Evolutionary conservation across 1,140 invertebrate species (phyloP).

Genomic region (Listronotus bonariensis): DNA sequence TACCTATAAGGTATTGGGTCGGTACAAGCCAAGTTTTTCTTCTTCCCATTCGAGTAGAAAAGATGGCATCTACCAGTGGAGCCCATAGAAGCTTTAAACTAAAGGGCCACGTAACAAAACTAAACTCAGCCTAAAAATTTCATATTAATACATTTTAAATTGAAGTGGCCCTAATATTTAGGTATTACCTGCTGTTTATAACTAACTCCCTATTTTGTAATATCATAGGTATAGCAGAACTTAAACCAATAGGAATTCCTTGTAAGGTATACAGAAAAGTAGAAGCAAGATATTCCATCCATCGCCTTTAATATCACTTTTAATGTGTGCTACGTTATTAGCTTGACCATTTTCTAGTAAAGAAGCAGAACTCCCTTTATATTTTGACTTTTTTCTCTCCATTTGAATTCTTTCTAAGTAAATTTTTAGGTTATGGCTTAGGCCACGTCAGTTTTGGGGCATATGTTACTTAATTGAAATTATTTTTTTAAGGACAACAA

Average conservation of each 20-base stretch:
- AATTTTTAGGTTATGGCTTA: slow-evolving; percentile 11
- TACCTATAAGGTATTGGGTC: slow-evolving; percentile 82
- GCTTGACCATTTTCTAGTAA: slow-evolving; percentile 38
- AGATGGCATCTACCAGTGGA: slow-evolving; percentile 94
- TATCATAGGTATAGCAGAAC: slow-evolving; percentile 92
- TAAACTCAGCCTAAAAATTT: slow-evolving; percentile 90
- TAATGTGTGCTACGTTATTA: background rate
- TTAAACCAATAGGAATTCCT: slow-evolving; percentile 94
- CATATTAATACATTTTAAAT: background rate
- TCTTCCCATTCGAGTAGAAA: slow-evolving; percentile 80
- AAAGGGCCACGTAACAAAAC: slow-evolving; percentile 98
- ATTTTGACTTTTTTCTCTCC: slow-evolving; percentile 34
- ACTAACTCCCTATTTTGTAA: slow-evolving; percentile 87
- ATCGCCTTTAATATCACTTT: slow-evolving; percentile 62
- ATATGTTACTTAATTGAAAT: slow-evolving; percentile 6
- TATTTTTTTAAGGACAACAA: too few species aligned
- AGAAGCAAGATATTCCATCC: slow-evolving; percentile 80
- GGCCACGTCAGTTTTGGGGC: slow-evolving; percentile 15
- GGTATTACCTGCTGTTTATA: slow-evolving; percentile 78
- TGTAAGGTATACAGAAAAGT: slow-evolving; percentile 93
- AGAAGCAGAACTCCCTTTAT: slow-evolving; percentile 6
- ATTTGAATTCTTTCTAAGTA: slow-evolving; percentile 7
- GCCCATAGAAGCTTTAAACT: slow-evolving; percentile 98
- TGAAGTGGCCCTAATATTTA: background rate
- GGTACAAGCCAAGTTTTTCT: slow-evolving; percentile 98